Base-by-base conservation (phyloP, 1,140 invertebrate genomes). In the Wiebesia pumilae region DNA sequence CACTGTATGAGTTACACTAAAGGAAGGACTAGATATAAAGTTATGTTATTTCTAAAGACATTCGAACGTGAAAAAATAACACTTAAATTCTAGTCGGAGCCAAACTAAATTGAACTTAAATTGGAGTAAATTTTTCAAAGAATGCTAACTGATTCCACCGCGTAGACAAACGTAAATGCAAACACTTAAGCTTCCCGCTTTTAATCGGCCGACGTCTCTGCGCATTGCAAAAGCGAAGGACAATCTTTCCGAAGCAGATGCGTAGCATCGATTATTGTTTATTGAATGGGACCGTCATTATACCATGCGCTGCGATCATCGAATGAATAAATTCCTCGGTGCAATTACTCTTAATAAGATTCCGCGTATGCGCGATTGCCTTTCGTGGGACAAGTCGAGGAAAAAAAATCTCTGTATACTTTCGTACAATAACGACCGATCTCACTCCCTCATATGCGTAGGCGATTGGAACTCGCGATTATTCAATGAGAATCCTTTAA, bases 201-300 rank as follows among this genome's bases (percentile, higher is more conserved):
- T 71, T 71, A 71, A 71, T 71, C 33, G 69, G 4, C 69, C 69
- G 69, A 71, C 33, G 33, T 71, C 69, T 7, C 33, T 21, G 16
- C 69, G 69, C 2, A 33, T 38, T 71, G 69, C 33, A 24, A 21
- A 71, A 38, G 7, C 69, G n/a, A 38, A 12, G 69, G 35, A 38
- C 30, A 71, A 71, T 71, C 69, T 24, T 71, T 35, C 16, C 16
- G 35, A 33, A 33, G 69, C 24, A 38, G 69, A 71, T 38, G 69
- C 33, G 69, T 47, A 51, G 16, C 43, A 77, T 77, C 38, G 73
- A 77, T 77, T 77, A 77, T 77, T 47, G 73, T 77, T 77, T 77
- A 77, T 77, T 77, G 43, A 77, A 43, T 69, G 27, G 40, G 73
- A 77, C 38, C 40, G 43, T 69, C 67, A 35, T 69, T 33, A 69